These are phyloP conservation scores for Eupristina koningsbergeri DNA, from an alignment of 1,140 invertebrate genomes.

Conservation along the genomic window DNA sequence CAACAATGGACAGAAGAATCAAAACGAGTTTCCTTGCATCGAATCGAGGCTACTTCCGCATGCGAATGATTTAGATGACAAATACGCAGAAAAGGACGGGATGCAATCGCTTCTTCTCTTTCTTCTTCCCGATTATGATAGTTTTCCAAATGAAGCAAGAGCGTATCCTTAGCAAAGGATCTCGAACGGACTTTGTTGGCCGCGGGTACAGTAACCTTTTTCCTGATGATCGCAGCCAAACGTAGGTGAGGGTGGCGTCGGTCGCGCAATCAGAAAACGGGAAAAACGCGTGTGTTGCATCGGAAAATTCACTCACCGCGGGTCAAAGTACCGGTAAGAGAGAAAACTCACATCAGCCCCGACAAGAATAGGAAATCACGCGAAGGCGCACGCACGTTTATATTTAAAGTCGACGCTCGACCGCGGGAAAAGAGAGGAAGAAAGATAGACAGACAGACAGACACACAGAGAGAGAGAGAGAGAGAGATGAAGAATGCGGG, in stretches of 20 bases:
- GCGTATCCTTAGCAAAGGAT: background rate
- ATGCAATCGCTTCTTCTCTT: no score
- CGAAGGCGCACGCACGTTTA: constrained; percentile 8
- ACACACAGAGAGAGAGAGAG: background rate
- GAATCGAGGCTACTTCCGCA: no score
- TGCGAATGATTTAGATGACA: no score
- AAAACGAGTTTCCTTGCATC: background rate
- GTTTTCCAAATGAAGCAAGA: background rate
- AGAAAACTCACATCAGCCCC: background rate
- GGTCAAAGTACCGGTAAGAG: constrained; percentile 29
- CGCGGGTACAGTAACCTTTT: background rate
- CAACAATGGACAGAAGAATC: no score
- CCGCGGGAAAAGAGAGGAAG: background rate
- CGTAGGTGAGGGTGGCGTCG: background rate
- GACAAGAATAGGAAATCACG: constrained; percentile 41
- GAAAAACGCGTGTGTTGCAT: background rate
- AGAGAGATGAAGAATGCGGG: constrained; percentile 40
- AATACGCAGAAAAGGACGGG: no score
- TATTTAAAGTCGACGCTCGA: constrained; percentile 31
- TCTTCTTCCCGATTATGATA: no score
- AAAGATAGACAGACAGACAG: background rate
- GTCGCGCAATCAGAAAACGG: background rate
- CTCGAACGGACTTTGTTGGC: background rate
- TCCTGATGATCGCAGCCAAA: background rate
- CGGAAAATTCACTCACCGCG: background rate